These are phyloP conservation scores for Pararge aegeria DNA, from an alignment of 1,140 invertebrate species.

Conservation along the genomic window DNA sequence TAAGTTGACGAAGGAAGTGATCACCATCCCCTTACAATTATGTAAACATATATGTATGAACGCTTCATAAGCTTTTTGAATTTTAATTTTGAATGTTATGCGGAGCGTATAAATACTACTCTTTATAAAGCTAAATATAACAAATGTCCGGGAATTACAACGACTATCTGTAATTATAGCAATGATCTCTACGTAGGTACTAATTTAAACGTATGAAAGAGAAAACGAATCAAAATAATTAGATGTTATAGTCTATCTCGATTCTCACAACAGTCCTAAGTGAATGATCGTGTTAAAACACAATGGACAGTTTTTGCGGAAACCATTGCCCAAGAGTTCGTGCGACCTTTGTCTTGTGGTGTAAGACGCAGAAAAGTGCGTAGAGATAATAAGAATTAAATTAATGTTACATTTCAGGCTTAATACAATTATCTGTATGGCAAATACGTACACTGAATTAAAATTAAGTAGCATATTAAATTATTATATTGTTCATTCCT, in stretches of 20 bases:
- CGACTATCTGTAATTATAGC: no score
- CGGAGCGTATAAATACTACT: no score
- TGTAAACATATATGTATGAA: no score
- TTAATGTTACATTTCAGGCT: neutral
- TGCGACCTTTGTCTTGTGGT: constrained; percentile 39
- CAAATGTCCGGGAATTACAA: no score
- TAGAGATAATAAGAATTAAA: neutral
- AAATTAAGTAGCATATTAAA: no score
- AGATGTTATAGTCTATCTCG: constrained; percentile 2
- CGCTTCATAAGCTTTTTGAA: no score
- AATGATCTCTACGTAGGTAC: neutral
- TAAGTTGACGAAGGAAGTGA: no score
- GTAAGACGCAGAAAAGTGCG: constrained; percentile 13
- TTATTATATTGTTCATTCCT: no score
- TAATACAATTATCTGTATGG: neutral
- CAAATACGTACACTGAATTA: no score
- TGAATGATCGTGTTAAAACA: constrained; percentile 36
- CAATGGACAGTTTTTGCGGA: constrained; percentile 60
- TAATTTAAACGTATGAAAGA: constrained; percentile 2
- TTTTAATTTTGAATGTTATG: no score
- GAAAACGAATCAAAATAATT: constrained; percentile 10
- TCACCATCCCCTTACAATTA: no score
- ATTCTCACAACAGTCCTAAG: constrained; percentile 15
- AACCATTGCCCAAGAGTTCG: constrained; percentile 50
- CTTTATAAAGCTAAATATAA: no score